Evolutionary conservation across 2,888 invertebrate genomes (phyloP).

Genomic region (Scrobipalpa costella): DNA sequence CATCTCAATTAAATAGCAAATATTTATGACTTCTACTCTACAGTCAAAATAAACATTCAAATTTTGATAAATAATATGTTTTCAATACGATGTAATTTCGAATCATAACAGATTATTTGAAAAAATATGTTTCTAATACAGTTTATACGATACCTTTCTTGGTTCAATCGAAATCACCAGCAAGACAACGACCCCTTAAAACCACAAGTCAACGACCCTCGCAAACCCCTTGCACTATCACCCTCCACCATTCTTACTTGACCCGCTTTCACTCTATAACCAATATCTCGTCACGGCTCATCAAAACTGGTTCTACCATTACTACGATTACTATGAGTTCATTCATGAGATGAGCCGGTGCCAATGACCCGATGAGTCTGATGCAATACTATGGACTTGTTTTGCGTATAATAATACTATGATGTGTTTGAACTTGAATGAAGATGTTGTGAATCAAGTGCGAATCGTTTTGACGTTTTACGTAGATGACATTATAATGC

Average conservation of each 20-base stretch:
- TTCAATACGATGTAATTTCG: too few relatives aligned
- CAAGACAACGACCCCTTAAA: neutral
- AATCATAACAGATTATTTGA: too few relatives aligned
- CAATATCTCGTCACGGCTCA: neutral
- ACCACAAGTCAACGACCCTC: neutral
- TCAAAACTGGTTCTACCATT: slow-evolving; percentile 16
- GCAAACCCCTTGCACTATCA: neutral
- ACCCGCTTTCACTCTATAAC: neutral
- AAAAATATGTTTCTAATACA: too few relatives aligned
- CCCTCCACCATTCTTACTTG: neutral
- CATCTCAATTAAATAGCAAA: too few relatives aligned
- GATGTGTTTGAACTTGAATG: slow-evolving; percentile 11
- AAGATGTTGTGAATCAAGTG: slow-evolving; percentile 11
- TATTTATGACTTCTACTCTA: too few relatives aligned
- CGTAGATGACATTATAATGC: neutral
- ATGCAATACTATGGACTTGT: slow-evolving; percentile 8
- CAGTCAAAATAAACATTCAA: too few relatives aligned
- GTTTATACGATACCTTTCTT: neutral
- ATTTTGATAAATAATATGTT: too few relatives aligned
- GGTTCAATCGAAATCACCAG: neutral
- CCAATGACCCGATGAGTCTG: slow-evolving; percentile 9
- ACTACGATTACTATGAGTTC: slow-evolving; percentile 8
- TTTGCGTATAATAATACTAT: slow-evolving; percentile 4
- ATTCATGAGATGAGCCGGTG: slow-evolving; percentile 20
- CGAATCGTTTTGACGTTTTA: slow-evolving; percentile 1